Conservation (phyloP, 2,113 vertebrate species). For the Anguilla rostrata region DNA sequence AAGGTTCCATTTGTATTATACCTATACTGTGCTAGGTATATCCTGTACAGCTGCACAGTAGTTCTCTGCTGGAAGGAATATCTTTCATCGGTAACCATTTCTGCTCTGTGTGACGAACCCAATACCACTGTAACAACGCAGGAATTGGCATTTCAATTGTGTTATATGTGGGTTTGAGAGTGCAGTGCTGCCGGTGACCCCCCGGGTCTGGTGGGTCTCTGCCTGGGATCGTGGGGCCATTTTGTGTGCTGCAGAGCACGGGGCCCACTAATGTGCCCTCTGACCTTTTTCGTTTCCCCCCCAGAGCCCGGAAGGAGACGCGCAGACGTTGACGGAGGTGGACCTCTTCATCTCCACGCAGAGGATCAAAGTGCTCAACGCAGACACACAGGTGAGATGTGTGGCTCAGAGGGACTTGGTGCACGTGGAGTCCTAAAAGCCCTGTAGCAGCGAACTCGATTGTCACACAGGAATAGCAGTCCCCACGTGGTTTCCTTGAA, state of each 20-base stretch:
- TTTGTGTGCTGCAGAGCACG: background rate
- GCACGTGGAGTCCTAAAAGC: background rate
- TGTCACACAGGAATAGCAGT: background rate
- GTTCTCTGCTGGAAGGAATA: background rate
- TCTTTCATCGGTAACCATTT: background rate
- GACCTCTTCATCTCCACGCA: conserved; percentile 88
- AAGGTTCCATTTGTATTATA: background rate
- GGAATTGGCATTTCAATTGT: background rate
- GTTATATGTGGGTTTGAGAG: background rate
- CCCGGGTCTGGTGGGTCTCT: background rate
- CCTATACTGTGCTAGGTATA: background rate
- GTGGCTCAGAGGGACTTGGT: background rate
- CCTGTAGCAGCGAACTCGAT: too few species aligned
- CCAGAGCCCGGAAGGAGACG: conserved; percentile 79
- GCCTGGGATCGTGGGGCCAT: background rate
- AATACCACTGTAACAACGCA: background rate
- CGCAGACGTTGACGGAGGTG: conserved; percentile 81
- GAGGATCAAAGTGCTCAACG: conserved; percentile 87
- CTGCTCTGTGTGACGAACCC: background rate
- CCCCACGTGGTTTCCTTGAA: background rate
- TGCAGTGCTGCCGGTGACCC: background rate
- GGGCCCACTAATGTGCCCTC: background rate
- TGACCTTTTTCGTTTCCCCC: background rate
- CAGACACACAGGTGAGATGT: conserved; percentile 79
- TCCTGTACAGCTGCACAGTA: background rate